These are phyloP conservation scores for Epiperipatus broadwayi DNA, from an alignment of 2,888 invertebrate species.

Conservation along the genomic window DNA sequence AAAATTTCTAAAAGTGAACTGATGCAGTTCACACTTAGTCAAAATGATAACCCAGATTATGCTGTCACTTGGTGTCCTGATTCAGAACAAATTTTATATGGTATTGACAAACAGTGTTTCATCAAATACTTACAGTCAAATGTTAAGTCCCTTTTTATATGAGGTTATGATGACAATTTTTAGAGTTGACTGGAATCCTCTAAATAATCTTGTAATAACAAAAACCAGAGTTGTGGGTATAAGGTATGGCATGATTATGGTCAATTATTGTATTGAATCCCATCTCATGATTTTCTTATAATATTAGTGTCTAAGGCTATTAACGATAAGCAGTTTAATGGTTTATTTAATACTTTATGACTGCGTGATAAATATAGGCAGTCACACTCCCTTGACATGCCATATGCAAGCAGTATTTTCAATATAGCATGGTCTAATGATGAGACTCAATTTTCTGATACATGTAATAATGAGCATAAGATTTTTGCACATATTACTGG, in stretches of 20 bases:
- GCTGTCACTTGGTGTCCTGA: constrained; percentile 54
- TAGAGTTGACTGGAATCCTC: no score
- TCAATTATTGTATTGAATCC: constrained; percentile 62
- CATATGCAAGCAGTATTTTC: constrained; percentile 70
- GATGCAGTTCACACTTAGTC: constrained; percentile 69
- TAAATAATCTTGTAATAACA: no score
- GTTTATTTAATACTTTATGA: constrained; percentile 74
- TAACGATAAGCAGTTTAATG: constrained; percentile 73
- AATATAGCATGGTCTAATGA: constrained; percentile 81
- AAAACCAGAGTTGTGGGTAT: no score
- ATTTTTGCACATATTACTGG: constrained; percentile 78
- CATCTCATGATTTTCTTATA: constrained; percentile 69
- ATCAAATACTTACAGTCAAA: constrained; percentile 40
- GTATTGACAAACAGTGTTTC: constrained; percentile 36
- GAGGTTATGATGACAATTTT: no score
- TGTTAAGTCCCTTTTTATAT: constrained; percentile 34
- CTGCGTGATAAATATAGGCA: constrained; percentile 87
- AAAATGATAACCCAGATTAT: constrained; percentile 58
- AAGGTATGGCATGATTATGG: constrained; percentile 78
- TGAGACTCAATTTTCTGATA: constrained; percentile 81
- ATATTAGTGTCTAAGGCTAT: constrained; percentile 78
- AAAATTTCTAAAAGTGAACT: constrained; percentile 90
- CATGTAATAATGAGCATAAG: constrained; percentile 73
- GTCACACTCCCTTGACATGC: constrained; percentile 77
- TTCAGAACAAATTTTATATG: constrained; percentile 37